Conservation (phyloP, 2,113 vertebrate species). For the Hystrix cristata region DNA sequence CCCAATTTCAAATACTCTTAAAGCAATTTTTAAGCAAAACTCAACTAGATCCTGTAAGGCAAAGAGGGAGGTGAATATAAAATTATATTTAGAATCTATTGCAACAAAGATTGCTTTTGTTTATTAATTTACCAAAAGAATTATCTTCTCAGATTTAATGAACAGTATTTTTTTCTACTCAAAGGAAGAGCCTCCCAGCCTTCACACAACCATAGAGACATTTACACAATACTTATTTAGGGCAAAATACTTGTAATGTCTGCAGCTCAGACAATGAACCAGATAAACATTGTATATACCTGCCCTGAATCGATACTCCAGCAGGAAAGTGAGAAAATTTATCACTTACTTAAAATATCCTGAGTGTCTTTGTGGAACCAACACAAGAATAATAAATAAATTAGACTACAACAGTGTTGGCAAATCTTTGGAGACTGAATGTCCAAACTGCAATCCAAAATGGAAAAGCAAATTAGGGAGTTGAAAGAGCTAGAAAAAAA, state of each 20-base stretch:
- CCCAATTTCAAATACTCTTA: neutral
- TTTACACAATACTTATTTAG: neutral
- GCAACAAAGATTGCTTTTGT: neutral
- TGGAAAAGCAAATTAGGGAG: neutral
- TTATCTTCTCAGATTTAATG: neutral
- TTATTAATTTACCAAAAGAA: neutral
- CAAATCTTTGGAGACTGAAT: neutral
- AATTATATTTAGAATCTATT: neutral
- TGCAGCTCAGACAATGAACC: neutral
- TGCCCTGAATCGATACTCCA: neutral
- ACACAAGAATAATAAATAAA: neutral
- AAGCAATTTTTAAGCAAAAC: neutral
- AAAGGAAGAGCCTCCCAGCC: neutral
- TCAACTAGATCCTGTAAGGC: neutral
- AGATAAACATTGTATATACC: neutral
- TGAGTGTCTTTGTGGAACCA: neutral
- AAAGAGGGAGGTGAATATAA: neutral
- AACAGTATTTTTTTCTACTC: neutral
- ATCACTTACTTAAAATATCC: neutral
- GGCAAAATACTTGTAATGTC: neutral
- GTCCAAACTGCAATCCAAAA: neutral
- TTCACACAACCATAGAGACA: neutral
- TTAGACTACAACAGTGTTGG: neutral
- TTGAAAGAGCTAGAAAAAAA: neutral
- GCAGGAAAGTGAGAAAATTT: neutral